Conservation (phyloP, 2,888 invertebrate genomes). For the Girardia tigrina region DNA sequence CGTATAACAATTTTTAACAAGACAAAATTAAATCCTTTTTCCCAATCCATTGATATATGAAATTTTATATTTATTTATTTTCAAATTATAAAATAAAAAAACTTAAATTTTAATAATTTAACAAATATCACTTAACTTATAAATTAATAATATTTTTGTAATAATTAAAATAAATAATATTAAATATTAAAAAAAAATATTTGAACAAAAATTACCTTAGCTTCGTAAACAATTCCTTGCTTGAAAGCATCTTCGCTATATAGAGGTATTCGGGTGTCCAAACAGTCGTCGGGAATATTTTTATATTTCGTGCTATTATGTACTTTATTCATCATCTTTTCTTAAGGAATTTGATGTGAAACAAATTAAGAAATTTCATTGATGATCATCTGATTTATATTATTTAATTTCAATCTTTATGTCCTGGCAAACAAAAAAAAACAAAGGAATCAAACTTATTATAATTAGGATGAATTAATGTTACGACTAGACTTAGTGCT, state of each 20-base stretch:
- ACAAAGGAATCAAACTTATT: not conserved
- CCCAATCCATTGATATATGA: too few relatives aligned
- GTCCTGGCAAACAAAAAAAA: not conserved
- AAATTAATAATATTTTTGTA: too few relatives aligned
- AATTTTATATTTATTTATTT: too few relatives aligned
- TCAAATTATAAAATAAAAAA: too few relatives aligned
- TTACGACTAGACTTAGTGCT: not conserved
- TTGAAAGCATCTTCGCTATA: slow-evolving; percentile 35
- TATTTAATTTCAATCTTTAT: not conserved
- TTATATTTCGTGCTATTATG: slow-evolving; percentile 28
- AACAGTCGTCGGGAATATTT: slow-evolving; percentile 26
- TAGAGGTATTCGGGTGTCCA: slow-evolving; percentile 21
- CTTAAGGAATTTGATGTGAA: not conserved
- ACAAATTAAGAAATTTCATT: not conserved
- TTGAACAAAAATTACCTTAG: slow-evolving; percentile 33
- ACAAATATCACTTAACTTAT: too few relatives aligned
- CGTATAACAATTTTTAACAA: too few relatives aligned
- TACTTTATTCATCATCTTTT: slow-evolving; percentile 2
- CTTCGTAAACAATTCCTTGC: slow-evolving; percentile 36
- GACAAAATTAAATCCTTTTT: too few relatives aligned
- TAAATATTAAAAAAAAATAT: too few relatives aligned
- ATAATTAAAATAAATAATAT: too few relatives aligned
- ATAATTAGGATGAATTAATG: slow-evolving; percentile 6
- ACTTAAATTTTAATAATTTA: too few relatives aligned
- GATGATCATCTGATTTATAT: not conserved